A percentile compares a stretch with the other conserved stretches of the same genome.
Conservation (phyloP, 2,797 vertebrate species). For the Xenopus petersii region DNA sequence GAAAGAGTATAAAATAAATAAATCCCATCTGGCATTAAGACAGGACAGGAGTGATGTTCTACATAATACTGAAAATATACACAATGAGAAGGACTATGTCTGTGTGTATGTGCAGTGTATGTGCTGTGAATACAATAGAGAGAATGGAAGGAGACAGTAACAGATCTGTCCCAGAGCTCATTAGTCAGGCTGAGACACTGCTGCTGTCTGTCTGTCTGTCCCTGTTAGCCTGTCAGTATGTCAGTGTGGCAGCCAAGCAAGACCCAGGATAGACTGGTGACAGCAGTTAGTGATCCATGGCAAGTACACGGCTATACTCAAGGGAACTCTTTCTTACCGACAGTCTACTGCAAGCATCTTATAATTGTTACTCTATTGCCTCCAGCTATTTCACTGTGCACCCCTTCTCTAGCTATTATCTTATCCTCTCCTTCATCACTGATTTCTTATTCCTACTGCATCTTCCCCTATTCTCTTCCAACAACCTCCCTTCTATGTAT, state of each 20-base stretch:
- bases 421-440: background rate
- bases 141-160: too few relatives aligned
- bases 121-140: too few relatives aligned
- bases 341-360: background rate
- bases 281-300: slow-evolving; percentile 12
- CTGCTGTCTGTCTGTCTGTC: background rate
- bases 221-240: slow-evolving; percentile 1
- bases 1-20: too few relatives aligned
- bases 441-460: background rate
- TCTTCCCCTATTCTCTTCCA: background rate
- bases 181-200: too few relatives aligned
- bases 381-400: background rate
- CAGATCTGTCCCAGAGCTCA: too few relatives aligned
- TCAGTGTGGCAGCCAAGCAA: slow-evolving; percentile 9
- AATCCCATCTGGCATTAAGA: too few relatives aligned
- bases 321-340: background rate
- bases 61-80: too few relatives aligned
- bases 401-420: background rate
- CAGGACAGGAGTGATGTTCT: too few relatives aligned
- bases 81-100: too few relatives aligned
- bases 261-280: slow-evolving; percentile 1
- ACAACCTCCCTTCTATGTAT: too few relatives aligned
- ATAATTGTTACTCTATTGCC: background rate
- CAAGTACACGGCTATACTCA: background rate
- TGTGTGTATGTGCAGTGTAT: too few relatives aligned